Evolutionary conservation across 1,140 invertebrate genomes (phyloP).

Genomic region (Leucophenga varia): DNA sequence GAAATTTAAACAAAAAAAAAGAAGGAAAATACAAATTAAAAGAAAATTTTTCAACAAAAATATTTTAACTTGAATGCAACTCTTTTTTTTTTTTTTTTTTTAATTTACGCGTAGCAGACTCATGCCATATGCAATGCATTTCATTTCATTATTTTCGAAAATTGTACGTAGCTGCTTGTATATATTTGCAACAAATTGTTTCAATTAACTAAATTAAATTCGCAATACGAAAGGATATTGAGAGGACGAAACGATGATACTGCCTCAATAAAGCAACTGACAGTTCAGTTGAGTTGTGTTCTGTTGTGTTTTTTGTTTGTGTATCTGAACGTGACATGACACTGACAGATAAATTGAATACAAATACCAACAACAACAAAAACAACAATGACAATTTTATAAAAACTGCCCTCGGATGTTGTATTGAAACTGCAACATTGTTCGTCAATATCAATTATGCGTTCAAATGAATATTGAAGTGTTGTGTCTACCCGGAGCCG

Average conservation of each 20-base stretch:
- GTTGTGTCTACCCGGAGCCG: constrained; percentile 36
- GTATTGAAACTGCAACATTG: constrained; percentile 36
- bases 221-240: no score
- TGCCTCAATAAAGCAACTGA: no score
- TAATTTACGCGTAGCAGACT: constrained; percentile 19
- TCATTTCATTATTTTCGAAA: constrained; percentile 13
- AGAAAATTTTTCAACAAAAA: constrained; percentile 49
- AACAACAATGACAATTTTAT: constrained; percentile 11
- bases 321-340: constrained; percentile 50
- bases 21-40: constrained; percentile 25
- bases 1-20: no score
- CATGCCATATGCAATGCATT: constrained; percentile 12
- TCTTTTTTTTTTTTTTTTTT: constrained; percentile 21
- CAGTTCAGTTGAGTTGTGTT: no score
- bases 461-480: constrained; percentile 53
- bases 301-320: no score
- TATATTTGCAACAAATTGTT: constrained; percentile 49
- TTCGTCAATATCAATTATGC: constrained; percentile 54
- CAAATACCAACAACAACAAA: constrained; percentile 2
- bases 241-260: no score
- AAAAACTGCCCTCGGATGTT: constrained; percentile 25
- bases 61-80: constrained; percentile 37
- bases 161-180: constrained; percentile 32
- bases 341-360: constrained; percentile 43
- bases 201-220: constrained; percentile 56